A percentile compares a stretch with the other conserved stretches of the same genome.
These are phyloP conservation scores for Umimayanthus chanpuru DNA, from an alignment of 92 coral and sea anemone species.

Conservation along the genomic window DNA sequence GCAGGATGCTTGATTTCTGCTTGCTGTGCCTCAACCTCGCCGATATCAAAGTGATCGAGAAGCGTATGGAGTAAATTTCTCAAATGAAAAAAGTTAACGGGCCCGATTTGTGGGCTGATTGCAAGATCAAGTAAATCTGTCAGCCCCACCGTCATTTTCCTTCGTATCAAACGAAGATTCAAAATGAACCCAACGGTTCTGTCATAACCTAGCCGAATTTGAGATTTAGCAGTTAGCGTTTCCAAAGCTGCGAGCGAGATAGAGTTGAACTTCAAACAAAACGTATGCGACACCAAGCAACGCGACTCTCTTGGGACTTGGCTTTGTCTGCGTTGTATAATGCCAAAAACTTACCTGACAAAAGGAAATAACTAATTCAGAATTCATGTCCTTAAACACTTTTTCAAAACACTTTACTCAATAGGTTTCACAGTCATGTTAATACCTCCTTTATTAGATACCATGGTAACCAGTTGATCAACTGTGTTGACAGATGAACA, in stretches of 20 bases:
- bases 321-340: slow-evolving; percentile 10
- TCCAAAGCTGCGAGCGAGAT: not conserved
- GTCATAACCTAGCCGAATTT: slow-evolving; percentile 1
- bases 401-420: slow-evolving; percentile 18
- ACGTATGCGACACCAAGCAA: slow-evolving; percentile 50
- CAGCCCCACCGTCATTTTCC: slow-evolving; percentile 81
- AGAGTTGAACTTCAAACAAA: slow-evolving; percentile 6
- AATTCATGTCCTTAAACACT: slow-evolving; percentile 15
- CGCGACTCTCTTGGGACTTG: slow-evolving; percentile 44
- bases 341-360: not conserved
- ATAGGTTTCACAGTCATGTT: slow-evolving; percentile 21
- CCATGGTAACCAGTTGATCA: slow-evolving; percentile 40
- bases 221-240: not conserved
- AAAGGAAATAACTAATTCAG: slow-evolving; percentile 10
- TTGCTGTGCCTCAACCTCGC: slow-evolving; percentile 80
- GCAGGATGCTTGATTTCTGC: slow-evolving; percentile 64
- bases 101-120: slow-evolving; percentile 90
- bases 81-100: slow-evolving; percentile 92
- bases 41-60: slow-evolving; percentile 83
- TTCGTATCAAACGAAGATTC: not conserved
- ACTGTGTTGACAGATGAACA: not conserved
- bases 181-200: not conserved
- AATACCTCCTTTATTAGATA: slow-evolving; percentile 48
- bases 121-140: slow-evolving; percentile 88
- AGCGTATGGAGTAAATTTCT: slow-evolving; percentile 80